Conservation (phyloP, 2,113 vertebrate species). For the Sphyrna mokarran region DNA sequence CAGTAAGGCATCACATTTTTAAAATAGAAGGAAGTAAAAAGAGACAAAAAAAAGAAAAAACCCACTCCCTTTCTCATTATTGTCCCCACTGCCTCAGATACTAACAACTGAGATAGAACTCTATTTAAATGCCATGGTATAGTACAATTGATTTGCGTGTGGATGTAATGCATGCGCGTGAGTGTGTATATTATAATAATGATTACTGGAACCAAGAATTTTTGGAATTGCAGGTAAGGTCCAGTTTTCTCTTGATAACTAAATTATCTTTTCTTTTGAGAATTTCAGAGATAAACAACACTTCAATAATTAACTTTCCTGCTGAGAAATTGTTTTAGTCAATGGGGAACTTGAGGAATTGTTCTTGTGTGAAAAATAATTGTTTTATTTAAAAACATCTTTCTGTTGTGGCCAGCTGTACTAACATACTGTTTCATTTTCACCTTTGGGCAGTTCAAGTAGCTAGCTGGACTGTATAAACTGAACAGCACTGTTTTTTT, state of each 20-base stretch:
- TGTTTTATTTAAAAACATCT: neutral
- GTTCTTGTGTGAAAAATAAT: neutral
- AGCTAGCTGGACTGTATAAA: neutral
- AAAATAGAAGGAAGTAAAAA: neutral
- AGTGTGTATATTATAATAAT: neutral
- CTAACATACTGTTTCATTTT: neutral
- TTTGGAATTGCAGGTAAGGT: constrained; percentile 16
- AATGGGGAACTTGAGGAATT: neutral
- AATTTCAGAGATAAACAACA: neutral
- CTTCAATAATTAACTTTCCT: neutral
- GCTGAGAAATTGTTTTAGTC: neutral
- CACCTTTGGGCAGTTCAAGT: neutral
- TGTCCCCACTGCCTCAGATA: neutral
- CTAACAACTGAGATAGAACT: neutral
- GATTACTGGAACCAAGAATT: neutral
- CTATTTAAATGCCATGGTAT: neutral
- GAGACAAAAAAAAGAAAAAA: neutral
- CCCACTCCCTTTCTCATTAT: neutral
- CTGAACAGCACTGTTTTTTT: neutral
- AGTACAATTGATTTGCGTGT: neutral
- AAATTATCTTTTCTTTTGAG: neutral
- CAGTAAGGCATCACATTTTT: neutral
- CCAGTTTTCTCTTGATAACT: neutral
- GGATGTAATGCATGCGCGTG: neutral
- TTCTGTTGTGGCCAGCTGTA: neutral